phyloP scores from a whole-genome alignment of 2,113 vertebrate species.

The Neodontobutis hainanensis region DNA sequence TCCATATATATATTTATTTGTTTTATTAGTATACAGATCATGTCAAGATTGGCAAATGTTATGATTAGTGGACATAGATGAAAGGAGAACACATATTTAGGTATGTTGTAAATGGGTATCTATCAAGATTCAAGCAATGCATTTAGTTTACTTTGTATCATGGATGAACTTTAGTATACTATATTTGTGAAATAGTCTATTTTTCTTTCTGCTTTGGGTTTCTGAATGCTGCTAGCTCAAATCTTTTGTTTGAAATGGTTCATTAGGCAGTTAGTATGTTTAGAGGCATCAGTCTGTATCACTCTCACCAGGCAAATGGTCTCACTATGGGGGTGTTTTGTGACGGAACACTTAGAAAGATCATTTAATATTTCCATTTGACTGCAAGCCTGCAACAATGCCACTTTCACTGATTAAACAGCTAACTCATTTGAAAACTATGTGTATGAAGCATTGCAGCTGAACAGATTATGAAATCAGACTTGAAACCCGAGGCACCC shows the following conservation, averaged over 20 bases:
- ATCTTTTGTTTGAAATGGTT: conserved; percentile 57
- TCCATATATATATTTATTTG: no score
- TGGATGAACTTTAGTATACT: no score
- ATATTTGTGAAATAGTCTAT: not conserved
- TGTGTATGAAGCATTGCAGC: conserved; percentile 63
- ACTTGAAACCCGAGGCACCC: conserved; percentile 54
- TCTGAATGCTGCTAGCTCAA: conserved; percentile 42
- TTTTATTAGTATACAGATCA: no score
- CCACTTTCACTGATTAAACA: conserved; percentile 74
- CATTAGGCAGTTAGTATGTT: conserved; percentile 71
- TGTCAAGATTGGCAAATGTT: no score
- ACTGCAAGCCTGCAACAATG: conserved; percentile 65
- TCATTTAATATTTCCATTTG: conserved; percentile 76
- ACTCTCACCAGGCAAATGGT: conserved; percentile 50
- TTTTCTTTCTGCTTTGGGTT: conserved; percentile 42
- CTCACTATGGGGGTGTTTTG: conserved; percentile 49
- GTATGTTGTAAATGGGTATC: no score
- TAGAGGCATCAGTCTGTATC: conserved; percentile 61
- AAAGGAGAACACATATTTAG: no score
- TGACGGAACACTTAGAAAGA: conserved; percentile 64
- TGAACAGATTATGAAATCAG: conserved; percentile 62
- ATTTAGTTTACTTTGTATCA: no score
- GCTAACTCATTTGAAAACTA: conserved; percentile 73
- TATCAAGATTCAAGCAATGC: no score
- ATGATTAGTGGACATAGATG: no score